These are phyloP conservation scores for Mobula birostris DNA, from an alignment of 2,113 vertebrate species.

Conservation along the genomic window DNA sequence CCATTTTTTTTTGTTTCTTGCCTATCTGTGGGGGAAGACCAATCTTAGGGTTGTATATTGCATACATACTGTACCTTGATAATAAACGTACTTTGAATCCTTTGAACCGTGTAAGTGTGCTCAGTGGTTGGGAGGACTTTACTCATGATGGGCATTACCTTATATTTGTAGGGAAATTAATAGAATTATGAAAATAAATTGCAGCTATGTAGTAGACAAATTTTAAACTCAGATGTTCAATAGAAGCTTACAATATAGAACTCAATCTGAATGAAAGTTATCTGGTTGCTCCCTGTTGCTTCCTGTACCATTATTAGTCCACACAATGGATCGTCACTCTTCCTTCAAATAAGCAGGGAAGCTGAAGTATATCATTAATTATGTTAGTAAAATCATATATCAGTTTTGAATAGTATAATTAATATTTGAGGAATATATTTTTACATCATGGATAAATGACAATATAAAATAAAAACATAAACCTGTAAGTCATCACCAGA, in stretches of 20 bases:
- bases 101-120: too few relatives aligned
- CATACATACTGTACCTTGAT: too few relatives aligned
- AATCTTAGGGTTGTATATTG: too few relatives aligned
- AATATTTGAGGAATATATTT: constrained; percentile 63
- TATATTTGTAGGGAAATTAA: too few relatives aligned
- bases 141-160: too few relatives aligned
- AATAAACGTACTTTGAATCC: too few relatives aligned
- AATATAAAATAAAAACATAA: constrained; percentile 75
- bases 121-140: too few relatives aligned
- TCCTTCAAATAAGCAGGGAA: constrained; percentile 86
- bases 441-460: constrained; percentile 81
- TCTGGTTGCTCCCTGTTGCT: constrained; percentile 1
- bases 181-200: neutral
- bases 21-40: too few relatives aligned
- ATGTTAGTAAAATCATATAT: constrained; percentile 94
- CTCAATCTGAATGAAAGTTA: constrained; percentile 5
- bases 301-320: neutral
- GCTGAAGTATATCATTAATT: constrained; percentile 97
- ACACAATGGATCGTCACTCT: constrained; percentile 54
- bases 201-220: neutral
- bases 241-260: neutral
- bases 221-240: neutral
- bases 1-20: too few relatives aligned
- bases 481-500: constrained; percentile 21
- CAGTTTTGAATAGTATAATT: constrained; percentile 82